Evolutionary conservation across 2,797 vertebrate species (phyloP).

Genomic region (Xerus rutilus): DNA sequence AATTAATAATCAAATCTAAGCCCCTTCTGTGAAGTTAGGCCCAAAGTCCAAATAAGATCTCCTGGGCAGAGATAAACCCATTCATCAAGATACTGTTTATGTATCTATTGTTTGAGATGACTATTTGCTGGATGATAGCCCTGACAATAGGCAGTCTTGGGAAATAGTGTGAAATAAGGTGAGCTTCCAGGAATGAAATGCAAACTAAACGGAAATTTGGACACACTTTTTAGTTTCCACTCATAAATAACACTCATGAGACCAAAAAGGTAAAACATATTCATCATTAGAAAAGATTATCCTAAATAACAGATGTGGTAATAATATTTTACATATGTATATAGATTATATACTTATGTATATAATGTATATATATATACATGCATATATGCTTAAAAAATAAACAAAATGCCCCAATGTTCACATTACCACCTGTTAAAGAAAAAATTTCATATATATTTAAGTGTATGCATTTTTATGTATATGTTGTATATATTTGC

Average conservation of each 20-base stretch:
- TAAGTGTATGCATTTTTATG: not conserved
- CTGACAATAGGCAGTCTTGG: not conserved
- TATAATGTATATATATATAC: not conserved
- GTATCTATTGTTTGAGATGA: slow-evolving; percentile 16
- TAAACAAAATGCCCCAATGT: not conserved
- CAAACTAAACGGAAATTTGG: not conserved
- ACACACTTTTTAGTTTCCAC: not conserved
- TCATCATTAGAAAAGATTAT: not conserved
- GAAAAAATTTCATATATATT: not conserved
- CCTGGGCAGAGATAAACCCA: not conserved
- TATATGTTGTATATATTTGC: not conserved
- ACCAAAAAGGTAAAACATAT: not conserved
- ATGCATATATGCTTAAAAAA: not conserved
- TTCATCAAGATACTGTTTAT: slow-evolving; percentile 14
- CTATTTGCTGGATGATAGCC: not conserved
- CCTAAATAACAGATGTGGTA: not conserved
- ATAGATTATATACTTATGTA: not conserved
- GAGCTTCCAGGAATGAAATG: not conserved
- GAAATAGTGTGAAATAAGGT: slow-evolving; percentile 9
- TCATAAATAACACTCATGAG: not conserved
- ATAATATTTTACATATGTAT: not conserved
- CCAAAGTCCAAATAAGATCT: slow-evolving; percentile 18
- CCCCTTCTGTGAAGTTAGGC: not conserved
- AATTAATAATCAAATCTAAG: not conserved
- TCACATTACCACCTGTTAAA: slow-evolving; percentile 13